Percentiles rank a stretch among this genome's conserved stretches.
Evolutionary conservation across 2,888 invertebrate genomes (phyloP).

Genomic region (Lasioglossum leucozonium): DNA sequence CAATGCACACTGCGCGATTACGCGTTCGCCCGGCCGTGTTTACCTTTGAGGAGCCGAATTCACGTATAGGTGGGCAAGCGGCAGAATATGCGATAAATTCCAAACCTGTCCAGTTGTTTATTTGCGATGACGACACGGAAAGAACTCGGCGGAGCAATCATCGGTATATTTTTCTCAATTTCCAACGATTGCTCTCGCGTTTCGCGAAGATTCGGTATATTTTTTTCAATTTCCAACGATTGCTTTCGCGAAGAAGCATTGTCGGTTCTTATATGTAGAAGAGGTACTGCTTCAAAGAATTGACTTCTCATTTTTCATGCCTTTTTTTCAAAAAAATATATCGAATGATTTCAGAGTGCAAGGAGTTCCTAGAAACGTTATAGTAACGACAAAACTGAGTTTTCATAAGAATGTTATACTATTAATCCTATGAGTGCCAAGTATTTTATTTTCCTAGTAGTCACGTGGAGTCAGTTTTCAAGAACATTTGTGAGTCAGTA

Average conservation of each 20-base stretch:
- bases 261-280: neutral
- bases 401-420: too few relatives aligned
- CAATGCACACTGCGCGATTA: constrained; percentile 34
- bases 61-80: constrained; percentile 71
- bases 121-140: neutral
- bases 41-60: constrained; percentile 70
- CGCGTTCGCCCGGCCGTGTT: constrained; percentile 31
- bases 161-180: neutral
- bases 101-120: constrained; percentile 11
- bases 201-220: neutral
- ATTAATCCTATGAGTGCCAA: too few relatives aligned
- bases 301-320: neutral
- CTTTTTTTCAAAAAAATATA: neutral
- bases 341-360: neutral
- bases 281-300: neutral
- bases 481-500: too few relatives aligned
- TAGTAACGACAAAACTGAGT: too few relatives aligned
- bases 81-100: constrained; percentile 65
- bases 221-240: neutral
- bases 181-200: too few relatives aligned
- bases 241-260: neutral
- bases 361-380: neutral
- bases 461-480: too few relatives aligned
- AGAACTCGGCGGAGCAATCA: neutral
- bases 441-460: too few relatives aligned